These are phyloP conservation scores for Megaceryle torquata DNA, from an alignment of 2,113 vertebrate species.

Conservation along the genomic window DNA sequence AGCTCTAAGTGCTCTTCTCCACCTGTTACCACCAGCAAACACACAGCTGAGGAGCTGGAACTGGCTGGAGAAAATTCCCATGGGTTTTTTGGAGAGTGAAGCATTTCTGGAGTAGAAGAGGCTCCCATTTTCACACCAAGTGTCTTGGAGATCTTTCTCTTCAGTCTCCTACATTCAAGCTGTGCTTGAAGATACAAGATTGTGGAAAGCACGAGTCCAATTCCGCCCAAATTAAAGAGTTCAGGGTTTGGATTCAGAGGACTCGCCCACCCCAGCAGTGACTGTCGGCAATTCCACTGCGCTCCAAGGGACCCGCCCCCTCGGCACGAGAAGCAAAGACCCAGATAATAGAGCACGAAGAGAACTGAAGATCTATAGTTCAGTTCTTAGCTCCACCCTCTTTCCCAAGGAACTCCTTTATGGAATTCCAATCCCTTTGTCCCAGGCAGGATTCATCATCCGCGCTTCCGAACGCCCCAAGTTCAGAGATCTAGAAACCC, in stretches of 20 bases:
- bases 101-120: neutral
- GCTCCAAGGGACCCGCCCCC: neutral
- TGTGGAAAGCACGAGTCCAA: neutral
- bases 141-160: neutral
- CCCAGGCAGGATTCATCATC: neutral
- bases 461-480: neutral
- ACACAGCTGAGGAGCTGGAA: neutral
- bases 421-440: neutral
- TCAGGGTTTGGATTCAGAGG: neutral
- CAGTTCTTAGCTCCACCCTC: neutral
- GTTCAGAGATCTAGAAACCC: neutral
- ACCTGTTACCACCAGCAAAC: neutral
- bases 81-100: neutral
- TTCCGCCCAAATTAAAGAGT: neutral
- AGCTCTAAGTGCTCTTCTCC: neutral
- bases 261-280: neutral
- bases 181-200: neutral
- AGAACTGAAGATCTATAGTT: neutral
- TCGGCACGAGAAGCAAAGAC: neutral
- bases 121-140: neutral
- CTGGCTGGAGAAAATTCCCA: neutral
- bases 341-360: neutral
- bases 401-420: neutral
- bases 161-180: neutral
- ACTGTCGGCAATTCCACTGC: neutral